A percentile compares a stretch with the other conserved stretches of the same genome.
Conservation (phyloP, 2,113 vertebrate genomes). For the Protobothrops flavoviridis region DNA sequence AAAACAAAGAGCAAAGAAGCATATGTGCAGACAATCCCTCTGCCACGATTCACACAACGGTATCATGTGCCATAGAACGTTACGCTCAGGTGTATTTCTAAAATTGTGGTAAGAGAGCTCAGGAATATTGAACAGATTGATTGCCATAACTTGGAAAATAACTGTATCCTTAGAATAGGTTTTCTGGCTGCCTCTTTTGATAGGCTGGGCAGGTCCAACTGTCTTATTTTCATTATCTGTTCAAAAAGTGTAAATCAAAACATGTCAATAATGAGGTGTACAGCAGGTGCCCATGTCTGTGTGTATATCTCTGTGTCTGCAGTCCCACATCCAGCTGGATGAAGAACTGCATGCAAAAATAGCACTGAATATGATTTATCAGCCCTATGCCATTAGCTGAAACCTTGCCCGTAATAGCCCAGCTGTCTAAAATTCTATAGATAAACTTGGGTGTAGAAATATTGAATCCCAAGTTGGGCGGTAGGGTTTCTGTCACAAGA, state of each 20-base stretch:
- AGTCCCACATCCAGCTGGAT: not conserved
- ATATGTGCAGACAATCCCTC: not conserved
- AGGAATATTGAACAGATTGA: not conserved
- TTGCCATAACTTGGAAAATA: not conserved
- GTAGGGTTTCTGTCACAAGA: not conserved
- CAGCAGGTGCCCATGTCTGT: not conserved
- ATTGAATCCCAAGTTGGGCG: not conserved
- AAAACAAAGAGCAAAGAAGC: not conserved
- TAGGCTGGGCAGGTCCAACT: not conserved
- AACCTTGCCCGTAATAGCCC: not conserved
- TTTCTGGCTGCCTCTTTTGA: not conserved
- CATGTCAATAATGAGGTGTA: not conserved
- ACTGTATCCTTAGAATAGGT: not conserved
- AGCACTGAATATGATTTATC: not conserved
- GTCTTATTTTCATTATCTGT: not conserved
- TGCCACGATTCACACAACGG: not conserved
- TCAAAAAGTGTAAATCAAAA: not conserved
- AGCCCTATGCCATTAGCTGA: not conserved
- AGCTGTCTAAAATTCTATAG: not conserved
- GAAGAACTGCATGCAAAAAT: not conserved
- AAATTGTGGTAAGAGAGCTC: not conserved
- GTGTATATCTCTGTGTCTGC: not conserved
- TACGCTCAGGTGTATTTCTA: not conserved
- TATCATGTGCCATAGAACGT: not conserved
- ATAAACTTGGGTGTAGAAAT: not conserved